Base-by-base conservation (phyloP, 2,797 vertebrate genomes). In the Pseudomugil gertrudae region DNA sequence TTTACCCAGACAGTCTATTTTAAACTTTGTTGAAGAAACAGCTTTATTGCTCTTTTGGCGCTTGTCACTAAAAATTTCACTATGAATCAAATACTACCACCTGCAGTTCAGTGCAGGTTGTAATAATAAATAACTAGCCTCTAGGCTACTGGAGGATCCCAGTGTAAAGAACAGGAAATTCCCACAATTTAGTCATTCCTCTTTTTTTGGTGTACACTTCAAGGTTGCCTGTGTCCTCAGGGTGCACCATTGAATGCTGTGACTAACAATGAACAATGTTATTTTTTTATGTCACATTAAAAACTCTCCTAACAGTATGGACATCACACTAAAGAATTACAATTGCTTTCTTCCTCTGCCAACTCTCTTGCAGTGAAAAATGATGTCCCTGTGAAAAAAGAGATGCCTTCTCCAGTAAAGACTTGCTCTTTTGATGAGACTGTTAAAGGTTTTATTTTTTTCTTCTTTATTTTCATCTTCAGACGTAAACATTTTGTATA, bases 381-480 rank as follows among this genome's bases (percentile, higher is more conserved):
- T 77, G 96, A 96, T 85, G 89, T 96, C 84, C 93, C 94, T 69
- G 96, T 99, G 89, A 99, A 99, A 94, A 96, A 95, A 90, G 98
- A 99, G 93, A 90, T 90, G 36, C 92, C 95, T 56, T 96, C 96
- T 83, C 95, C 96, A 84, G 93, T 94, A 80, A 96, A 96, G 89
- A 94, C 95, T 78, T 99, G 97, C 88, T 94, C 95, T 86, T 97
- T 95, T 90, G 96, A 97, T 86, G 96, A 98, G 82, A 95, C 94
- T 90, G 95, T 96, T 81, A 96, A 98, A 97, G 96, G 96, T 99
- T 63, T 55, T 59, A 59, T 61, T 14, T 11, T 2, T 26, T 53
- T 26, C 56, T 51, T 52, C 3, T 58, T 1, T 36, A 15, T 36
- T 29, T 64, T 6, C 51, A 6, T 40, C 10, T 63, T n/a, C 4